A percentile compares a stretch with the other conserved stretches of the same genome.
Evolutionary conservation across 2,888 invertebrate genomes (phyloP).

Genomic region (Branchellion lobata): DNA sequence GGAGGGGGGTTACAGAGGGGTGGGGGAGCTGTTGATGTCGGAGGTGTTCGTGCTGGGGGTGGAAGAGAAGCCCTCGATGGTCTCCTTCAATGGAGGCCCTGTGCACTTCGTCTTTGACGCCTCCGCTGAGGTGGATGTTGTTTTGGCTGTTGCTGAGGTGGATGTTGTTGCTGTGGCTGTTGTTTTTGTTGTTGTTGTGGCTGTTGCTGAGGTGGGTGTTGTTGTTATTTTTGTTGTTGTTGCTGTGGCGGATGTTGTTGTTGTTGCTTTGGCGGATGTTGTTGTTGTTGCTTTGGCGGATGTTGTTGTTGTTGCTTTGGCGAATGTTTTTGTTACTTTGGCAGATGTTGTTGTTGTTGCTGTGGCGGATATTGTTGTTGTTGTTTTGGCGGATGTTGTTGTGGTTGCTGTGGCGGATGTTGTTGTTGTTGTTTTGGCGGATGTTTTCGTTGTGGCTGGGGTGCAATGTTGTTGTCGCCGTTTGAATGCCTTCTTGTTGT

Average conservation of each 20-base stretch:
- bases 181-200: background rate
- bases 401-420: too few relatives aligned
- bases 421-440: too few relatives aligned
- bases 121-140: background rate
- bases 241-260: background rate
- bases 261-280: background rate
- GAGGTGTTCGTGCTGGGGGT: constrained; percentile 15
- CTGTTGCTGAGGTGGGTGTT: background rate
- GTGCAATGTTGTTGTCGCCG: too few relatives aligned
- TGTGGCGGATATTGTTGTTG: too few relatives aligned
- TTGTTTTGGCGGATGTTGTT: too few relatives aligned
- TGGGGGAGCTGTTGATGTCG: background rate
- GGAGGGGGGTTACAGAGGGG: background rate
- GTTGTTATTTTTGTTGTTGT: background rate
- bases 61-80: background rate
- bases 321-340: too few relatives aligned
- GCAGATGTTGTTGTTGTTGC: too few relatives aligned
- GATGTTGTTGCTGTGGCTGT: background rate
- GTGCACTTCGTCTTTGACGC: background rate
- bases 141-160: too few relatives aligned
- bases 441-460: too few relatives aligned
- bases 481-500: too few relatives aligned
- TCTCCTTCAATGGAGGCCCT: background rate
- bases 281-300: background rate
- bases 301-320: background rate